Percentiles rank a stretch among this genome's conserved stretches.
These are phyloP conservation scores for Megalopta genalis DNA, from an alignment of 1,140 invertebrate genomes.

Conservation along the genomic window DNA sequence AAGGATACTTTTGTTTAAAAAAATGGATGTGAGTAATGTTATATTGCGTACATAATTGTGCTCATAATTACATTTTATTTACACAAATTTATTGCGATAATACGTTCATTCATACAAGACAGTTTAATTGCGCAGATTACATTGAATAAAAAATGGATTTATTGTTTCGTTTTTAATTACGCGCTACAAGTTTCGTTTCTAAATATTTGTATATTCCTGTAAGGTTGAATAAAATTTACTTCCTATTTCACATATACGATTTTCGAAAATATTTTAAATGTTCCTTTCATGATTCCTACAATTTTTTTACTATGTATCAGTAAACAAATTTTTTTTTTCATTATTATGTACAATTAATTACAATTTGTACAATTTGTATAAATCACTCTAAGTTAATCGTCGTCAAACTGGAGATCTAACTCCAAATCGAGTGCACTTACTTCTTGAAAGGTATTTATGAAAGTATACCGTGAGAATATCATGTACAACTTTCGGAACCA, in stretches of 20 bases:
- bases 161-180: slow-evolving; percentile 28
- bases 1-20: slow-evolving; percentile 19
- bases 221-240: slow-evolving; percentile 56
- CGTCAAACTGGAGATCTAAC: slow-evolving; percentile 87
- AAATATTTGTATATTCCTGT: slow-evolving; percentile 54
- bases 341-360: slow-evolving; percentile 65
- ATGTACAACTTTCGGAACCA: slow-evolving; percentile 96
- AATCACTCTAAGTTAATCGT: slow-evolving; percentile 65
- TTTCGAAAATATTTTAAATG: slow-evolving; percentile 28
- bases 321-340: slow-evolving; percentile 19
- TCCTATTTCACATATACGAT: slow-evolving; percentile 27
- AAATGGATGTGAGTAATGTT: background rate
- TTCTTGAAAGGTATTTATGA: slow-evolving; percentile 91
- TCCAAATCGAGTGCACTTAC: slow-evolving; percentile 87
- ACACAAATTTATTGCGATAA: background rate
- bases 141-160: slow-evolving; percentile 36
- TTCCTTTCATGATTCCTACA: slow-evolving; percentile 6
- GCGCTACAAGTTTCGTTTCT: slow-evolving; percentile 24
- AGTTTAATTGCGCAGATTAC: slow-evolving; percentile 16
- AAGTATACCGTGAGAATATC: slow-evolving; percentile 93
- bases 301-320: slow-evolving; percentile 29
- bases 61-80: slow-evolving; percentile 9
- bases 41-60: slow-evolving; percentile 48
- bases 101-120: slow-evolving; percentile 12
- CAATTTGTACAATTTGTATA: slow-evolving; percentile 57